Evolutionary conservation across 2,113 vertebrate species (phyloP).

Genomic region (Murina feae): DNA sequence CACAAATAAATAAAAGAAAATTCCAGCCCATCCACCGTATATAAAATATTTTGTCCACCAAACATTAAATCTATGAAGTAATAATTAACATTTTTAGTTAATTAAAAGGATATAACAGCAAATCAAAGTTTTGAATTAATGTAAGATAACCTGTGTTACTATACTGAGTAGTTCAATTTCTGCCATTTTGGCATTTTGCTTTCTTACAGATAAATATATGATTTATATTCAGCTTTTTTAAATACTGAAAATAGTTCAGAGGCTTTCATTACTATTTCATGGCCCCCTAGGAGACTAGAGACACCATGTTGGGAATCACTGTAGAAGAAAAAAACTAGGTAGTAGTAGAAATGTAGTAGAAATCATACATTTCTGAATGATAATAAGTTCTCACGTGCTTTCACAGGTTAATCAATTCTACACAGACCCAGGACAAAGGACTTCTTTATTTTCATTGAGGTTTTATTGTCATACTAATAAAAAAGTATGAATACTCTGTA

Average conservation of each 20-base stretch:
- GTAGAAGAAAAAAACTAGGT: slow-evolving; percentile 64
- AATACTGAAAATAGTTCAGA: slow-evolving; percentile 63
- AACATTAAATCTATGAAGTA: not conserved
- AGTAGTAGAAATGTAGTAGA: too few species aligned
- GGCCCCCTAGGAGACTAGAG: slow-evolving; percentile 43
- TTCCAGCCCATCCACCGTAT: not conserved
- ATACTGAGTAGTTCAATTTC: slow-evolving; percentile 16
- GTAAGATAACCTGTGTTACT: not conserved
- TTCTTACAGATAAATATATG: slow-evolving; percentile 61
- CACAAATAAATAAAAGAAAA: not conserved
- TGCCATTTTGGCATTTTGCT: slow-evolving; percentile 44
- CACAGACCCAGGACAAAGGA: not conserved
- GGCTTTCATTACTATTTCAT: slow-evolving; percentile 66
- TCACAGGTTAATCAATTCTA: slow-evolving; percentile 49
- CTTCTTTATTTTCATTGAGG: slow-evolving; percentile 46
- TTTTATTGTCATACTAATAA: slow-evolving; percentile 50
- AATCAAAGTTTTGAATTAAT: not conserved
- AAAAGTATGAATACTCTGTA: slow-evolving; percentile 40
- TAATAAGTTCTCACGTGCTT: slow-evolving; percentile 55
- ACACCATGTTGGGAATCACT: slow-evolving; percentile 57
- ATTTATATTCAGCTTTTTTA: slow-evolving; percentile 55
- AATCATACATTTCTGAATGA: slow-evolving; percentile 52
- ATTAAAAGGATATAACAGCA: not conserved
- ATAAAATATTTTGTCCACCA: not conserved
- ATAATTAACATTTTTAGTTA: not conserved